Base-by-base conservation (phyloP, 2,113 vertebrate genomes). In the Chrysochloris asiatica region DNA sequence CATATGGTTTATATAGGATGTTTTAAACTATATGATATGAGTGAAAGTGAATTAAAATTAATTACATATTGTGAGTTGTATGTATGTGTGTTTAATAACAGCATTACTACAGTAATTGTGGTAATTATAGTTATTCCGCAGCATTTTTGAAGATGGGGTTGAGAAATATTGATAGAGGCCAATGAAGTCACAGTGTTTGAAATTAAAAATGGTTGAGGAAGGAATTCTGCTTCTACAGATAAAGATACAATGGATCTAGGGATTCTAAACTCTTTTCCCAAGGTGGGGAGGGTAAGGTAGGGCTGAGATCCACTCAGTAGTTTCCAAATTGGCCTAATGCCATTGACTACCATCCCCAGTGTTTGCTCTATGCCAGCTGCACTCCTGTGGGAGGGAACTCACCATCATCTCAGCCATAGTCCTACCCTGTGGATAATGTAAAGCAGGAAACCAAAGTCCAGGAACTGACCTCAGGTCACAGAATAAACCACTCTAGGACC, bases 11-110 rank as follows among this genome's bases (percentile, higher is more conserved):
- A 79, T 79, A 79, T 21, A 71, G 59, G 90, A 71, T 94, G 75
- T 94, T 95, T 94, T 95, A 67, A 92, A 80, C 95, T 80, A 82
- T 38, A 56, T 79, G 92, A 80, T 77, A 85, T 28, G 72, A 93
- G 88, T 71, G 84, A 88, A 85, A 86, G 83, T 65, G 47, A 86
- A 91, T 95, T 93, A 83, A 93, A 92, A 95, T 94, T 81, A 94
- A 93, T 87, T 80, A 90, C 33, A 73, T 80, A 86, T 72, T 79
- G 41, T 75, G 79, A 83, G 63, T 36, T 14, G 54, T 56, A 6
- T 56, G 54, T 56, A 12, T 59, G 17, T 5, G 63, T 65, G 76
- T 77, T 83, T 85, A 26, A 94, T 91, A 87, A 90, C 88, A 89
- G 73, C 88, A 91, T 61, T 85, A 76, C 82, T 76, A 24, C 83